These are phyloP conservation scores for Lophius piscatorius DNA, from an alignment of 2,113 vertebrate genomes.

Conservation along the genomic window DNA sequence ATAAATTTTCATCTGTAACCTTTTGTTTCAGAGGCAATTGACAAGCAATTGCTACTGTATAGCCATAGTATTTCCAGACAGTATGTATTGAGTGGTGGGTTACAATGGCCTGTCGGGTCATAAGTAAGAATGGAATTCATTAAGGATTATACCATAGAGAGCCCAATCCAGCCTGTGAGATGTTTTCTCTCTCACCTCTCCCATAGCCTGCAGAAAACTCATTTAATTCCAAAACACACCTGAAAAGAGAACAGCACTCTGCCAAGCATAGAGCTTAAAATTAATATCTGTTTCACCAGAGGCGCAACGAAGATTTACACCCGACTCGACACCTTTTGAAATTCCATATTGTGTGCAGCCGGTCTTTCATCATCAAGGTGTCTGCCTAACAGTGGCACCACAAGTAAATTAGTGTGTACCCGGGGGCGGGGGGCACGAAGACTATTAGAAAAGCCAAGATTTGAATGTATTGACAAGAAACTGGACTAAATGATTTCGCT, in stretches of 20 bases:
- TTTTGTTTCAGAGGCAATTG: conserved; percentile 71
- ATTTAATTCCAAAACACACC: conserved; percentile 73
- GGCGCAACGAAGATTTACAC: conserved; percentile 74
- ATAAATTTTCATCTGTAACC: conserved; percentile 67
- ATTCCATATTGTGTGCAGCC: conserved; percentile 72
- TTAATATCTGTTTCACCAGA: conserved; percentile 80
- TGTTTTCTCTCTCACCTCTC: conserved; percentile 61
- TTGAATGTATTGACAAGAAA: conserved; percentile 72
- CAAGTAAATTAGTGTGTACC: conserved; percentile 67
- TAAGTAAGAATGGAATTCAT: conserved; percentile 79
- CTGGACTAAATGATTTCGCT: conserved; percentile 71
- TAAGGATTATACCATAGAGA: conserved; percentile 69
- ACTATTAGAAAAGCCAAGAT: conserved; percentile 60
- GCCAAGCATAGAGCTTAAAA: conserved; percentile 72
- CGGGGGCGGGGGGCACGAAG: conserved; percentile 42
- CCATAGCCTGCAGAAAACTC: conserved; percentile 67
- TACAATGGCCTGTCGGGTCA: conserved; percentile 69
- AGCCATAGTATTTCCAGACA: conserved; percentile 58
- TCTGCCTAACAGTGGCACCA: conserved; percentile 70
- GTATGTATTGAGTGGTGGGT: conserved; percentile 62
- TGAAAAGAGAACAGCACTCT: conserved; percentile 66
- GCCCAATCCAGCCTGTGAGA: conserved; percentile 56
- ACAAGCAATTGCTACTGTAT: conserved; percentile 65
- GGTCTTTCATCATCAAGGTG: conserved; percentile 77
- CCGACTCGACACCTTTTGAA: conserved; percentile 72